Percentiles rank a stretch among this genome's conserved stretches.
These are phyloP conservation scores for Peucedramus taeniatus DNA, from an alignment of 2,113 vertebrate genomes.

Conservation along the genomic window DNA sequence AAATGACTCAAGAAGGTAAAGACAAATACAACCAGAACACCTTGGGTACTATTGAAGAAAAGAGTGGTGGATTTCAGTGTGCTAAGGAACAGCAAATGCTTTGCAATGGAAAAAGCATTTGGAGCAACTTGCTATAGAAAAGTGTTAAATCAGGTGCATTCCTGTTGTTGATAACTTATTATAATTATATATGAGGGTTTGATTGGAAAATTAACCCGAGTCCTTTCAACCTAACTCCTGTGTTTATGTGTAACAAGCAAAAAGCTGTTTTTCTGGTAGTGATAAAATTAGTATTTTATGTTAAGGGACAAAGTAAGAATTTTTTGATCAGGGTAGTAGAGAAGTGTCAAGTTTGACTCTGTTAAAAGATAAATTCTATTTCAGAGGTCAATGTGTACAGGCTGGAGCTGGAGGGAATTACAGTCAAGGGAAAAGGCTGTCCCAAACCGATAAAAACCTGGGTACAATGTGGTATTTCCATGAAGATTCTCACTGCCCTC, in stretches of 20 bases:
- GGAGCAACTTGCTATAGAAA: background rate
- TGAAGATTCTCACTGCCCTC: conserved; percentile 93
- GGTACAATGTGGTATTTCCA: conserved; percentile 98
- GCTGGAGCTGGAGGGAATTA: conserved; percentile 92
- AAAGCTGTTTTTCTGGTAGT: background rate
- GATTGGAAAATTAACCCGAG: background rate
- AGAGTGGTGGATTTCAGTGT: background rate
- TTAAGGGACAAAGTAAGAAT: background rate
- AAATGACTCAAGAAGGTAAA: conserved; percentile 89
- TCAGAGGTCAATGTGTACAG: conserved; percentile 89
- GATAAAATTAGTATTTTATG: background rate
- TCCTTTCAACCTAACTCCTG: background rate
- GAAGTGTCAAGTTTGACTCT: background rate
- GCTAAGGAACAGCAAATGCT: background rate
- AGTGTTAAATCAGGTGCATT: background rate
- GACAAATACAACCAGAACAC: background rate
- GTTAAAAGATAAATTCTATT: conserved; percentile 45
- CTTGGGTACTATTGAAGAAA: background rate
- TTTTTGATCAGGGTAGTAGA: background rate
- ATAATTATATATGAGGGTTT: background rate
- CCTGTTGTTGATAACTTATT: background rate
- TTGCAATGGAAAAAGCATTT: background rate
- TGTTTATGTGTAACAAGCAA: background rate
- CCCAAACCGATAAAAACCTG: conserved; percentile 97
- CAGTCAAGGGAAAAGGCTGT: conserved; percentile 94